phyloP scores from a whole-genome alignment of 2,888 invertebrate genomes.

The Epistrophe grossulariae region DNA sequence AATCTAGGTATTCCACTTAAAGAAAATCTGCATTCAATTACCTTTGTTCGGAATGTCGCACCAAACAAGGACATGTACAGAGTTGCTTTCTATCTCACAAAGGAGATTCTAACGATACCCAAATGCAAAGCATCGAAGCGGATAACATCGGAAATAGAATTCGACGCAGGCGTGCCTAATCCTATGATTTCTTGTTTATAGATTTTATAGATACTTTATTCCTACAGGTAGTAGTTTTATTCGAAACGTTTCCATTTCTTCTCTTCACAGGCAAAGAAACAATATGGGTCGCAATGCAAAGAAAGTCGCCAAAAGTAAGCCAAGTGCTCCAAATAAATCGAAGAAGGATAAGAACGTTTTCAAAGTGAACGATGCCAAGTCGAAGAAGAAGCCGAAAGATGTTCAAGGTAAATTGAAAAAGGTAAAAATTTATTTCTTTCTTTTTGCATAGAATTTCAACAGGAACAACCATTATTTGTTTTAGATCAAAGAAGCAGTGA shows the following conservation, averaged over 20 bases:
- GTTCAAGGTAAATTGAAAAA: slow-evolving; percentile 83
- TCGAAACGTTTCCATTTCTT: not conserved
- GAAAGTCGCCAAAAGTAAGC: slow-evolving; percentile 74
- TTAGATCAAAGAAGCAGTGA: slow-evolving; percentile 82
- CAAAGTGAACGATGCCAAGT: slow-evolving; percentile 80
- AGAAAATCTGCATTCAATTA: slow-evolving; percentile 86
- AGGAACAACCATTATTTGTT: not conserved
- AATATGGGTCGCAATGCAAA: slow-evolving; percentile 81
- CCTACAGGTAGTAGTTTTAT: not conserved
- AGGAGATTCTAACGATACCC: slow-evolving; percentile 84
- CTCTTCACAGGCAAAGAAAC: slow-evolving; percentile 25
- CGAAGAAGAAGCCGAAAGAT: slow-evolving; percentile 82
- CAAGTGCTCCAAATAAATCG: slow-evolving; percentile 78
- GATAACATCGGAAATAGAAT: slow-evolving; percentile 14
- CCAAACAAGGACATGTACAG: slow-evolving; percentile 98
- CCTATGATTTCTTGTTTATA: slow-evolving; percentile 67
- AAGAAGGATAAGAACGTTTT: slow-evolving; percentile 83
- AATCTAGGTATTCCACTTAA: slow-evolving; percentile 86
- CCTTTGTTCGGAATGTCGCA: slow-evolving; percentile 95
- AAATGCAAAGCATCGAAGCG: slow-evolving; percentile 63
- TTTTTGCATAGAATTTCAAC: not conserved
- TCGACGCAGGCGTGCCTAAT: slow-evolving; percentile 15
- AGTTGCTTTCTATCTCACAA: slow-evolving; percentile 90
- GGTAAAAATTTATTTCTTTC: slow-evolving; percentile 76
- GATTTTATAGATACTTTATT: slow-evolving; percentile 9